A percentile compares a stretch with the other conserved stretches of the same genome.
phyloP scores from a whole-genome alignment of 2,797 vertebrate species.

The Mico argentatus region DNA sequence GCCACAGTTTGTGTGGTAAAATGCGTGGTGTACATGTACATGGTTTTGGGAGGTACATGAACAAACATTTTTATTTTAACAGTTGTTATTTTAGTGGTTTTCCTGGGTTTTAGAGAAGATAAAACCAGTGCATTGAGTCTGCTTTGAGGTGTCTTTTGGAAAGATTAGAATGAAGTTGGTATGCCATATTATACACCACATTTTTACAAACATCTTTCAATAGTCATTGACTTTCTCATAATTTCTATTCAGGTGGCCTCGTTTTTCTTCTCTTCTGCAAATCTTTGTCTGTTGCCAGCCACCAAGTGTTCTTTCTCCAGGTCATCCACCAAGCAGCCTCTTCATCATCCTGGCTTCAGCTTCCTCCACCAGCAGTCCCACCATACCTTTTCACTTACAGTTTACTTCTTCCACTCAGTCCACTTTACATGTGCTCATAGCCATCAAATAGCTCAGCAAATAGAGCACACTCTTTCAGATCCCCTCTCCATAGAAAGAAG shows the following conservation, averaged over 20 bases:
- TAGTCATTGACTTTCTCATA: not conserved
- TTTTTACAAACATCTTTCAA: not conserved
- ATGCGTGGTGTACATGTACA: not conserved
- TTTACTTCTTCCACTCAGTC: not conserved
- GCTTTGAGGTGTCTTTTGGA: not conserved
- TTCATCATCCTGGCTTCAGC: not conserved
- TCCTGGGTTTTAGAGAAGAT: not conserved
- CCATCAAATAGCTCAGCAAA: not conserved
- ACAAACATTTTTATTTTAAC: not conserved
- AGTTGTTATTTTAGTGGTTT: not conserved
- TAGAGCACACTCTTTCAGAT: not conserved
- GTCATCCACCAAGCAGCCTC: not conserved
- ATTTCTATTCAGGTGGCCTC: not conserved
- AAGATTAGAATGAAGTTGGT: not conserved
- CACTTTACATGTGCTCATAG: not conserved
- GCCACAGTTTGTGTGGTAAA: not conserved
- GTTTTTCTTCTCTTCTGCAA: not conserved
- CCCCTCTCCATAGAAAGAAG: not conserved
- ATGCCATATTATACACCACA: not conserved
- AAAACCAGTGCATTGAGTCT: not conserved
- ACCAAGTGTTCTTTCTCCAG: not conserved
- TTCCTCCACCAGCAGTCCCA: not conserved
- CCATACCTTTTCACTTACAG: no score
- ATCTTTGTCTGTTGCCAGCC: not conserved
- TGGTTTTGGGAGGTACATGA: not conserved